Evolutionary conservation across 2,113 vertebrate species (phyloP).

Genomic region (Eurystomus gularis): DNA sequence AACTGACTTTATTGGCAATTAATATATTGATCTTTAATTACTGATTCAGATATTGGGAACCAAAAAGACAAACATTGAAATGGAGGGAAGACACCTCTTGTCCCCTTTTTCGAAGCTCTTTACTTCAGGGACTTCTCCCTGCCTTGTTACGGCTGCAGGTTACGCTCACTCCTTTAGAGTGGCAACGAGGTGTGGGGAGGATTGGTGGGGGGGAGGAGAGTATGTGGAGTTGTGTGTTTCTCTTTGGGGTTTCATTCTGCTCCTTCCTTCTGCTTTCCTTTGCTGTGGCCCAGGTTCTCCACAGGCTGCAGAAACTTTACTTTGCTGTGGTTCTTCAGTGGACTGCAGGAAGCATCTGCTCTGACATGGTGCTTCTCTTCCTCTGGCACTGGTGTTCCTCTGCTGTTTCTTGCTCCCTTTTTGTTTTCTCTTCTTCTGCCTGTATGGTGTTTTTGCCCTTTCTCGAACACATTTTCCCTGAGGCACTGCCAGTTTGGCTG

Average conservation of each 20-base stretch:
- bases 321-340: neutral
- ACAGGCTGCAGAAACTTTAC: neutral
- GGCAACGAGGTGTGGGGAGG: accelerated
- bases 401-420: neutral
- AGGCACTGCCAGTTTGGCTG: neutral
- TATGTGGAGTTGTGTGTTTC: neutral
- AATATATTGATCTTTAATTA: neutral
- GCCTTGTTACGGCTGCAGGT: accelerated
- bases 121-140: neutral
- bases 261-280: neutral
- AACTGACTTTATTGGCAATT: neutral
- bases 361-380: accelerated
- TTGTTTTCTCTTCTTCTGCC: neutral
- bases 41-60: neutral
- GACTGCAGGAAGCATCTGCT: neutral
- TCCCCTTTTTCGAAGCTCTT: neutral
- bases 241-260: neutral
- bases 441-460: neutral
- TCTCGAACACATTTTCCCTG: neutral
- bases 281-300: neutral
- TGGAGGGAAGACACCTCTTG: neutral
- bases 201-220: neutral
- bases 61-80: neutral
- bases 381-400: neutral
- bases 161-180: neutral